Evolutionary conservation across 2,113 vertebrate genomes (phyloP), one percentile per base, ranked within the genome.

Genomic region (Psilopogon haemacephalus): DNA sequence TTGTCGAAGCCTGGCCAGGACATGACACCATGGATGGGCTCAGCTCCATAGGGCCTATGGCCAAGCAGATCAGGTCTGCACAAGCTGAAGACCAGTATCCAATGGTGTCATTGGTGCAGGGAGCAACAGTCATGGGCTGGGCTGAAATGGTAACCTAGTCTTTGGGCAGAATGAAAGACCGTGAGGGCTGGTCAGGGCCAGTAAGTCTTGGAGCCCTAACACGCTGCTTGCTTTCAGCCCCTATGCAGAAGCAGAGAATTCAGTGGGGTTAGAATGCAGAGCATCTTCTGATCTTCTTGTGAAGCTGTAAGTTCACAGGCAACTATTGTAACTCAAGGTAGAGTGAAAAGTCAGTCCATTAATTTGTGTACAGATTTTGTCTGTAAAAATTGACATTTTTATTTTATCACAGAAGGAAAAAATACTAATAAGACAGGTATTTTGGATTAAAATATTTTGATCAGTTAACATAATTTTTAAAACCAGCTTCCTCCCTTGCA

Each of bases 371-470:
- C 32, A 89, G 30, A 77, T 91, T 84, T 81, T 78, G 33, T 87
- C 82, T 69, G n/a, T n/a, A n/a, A n/a, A 65, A 94, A 81, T 52
- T 95, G 65, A 71, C 75, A 83, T 93, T 93, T 92, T 85, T 44
- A 48, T 89, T 93, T 91, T 64, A 92, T 54, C 23, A 54, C 52
- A 30, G 52, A 23, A 44, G 33, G 32, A 70, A n/a, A 60, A 42
- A 84, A 77, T 67, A 82, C 23, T 87, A 86, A 62, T 33, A 81
- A 79, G 72, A 33, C 78, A 87, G 65, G 59, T 17, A 19, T 70
- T 88, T 69, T 67, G 56, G 56, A 81, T 88, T 85, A 81, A 91
- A 96, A 80, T 83, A 91, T 75, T 96, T 94, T 88, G 32, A 90
- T 88, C 77, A 84, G 55, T 84, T 76, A 59, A 77, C 77, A 83